Base-by-base conservation (phyloP, 2,797 vertebrate genomes). In the Heterohyrax brucei region DNA sequence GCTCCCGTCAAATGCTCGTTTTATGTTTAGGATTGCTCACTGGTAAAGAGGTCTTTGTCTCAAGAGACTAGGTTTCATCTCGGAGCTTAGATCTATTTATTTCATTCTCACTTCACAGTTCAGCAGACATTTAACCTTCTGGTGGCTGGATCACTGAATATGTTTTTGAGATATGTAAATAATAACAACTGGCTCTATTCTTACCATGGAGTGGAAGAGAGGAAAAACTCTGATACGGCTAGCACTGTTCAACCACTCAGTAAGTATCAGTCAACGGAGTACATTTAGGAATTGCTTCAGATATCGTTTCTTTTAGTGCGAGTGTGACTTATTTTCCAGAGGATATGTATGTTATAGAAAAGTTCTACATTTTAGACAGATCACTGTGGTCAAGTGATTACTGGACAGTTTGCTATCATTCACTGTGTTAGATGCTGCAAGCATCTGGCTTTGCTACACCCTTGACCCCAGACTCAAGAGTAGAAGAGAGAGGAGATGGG, bases 11-110 rank as follows among this genome's bases (percentile, higher is more conserved):
- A 85, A 62, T 48, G n/a, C 68, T 90, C 28, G 56, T 50, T 94
- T 84, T 81, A 88, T 80, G 56, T 93, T 83, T 21, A 82, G 68
- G 61, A 73, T 87, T 95, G 93, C 83, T 97, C 56, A 14, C 22
- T 76, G 26, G 46, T 70, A 59, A 96, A 77, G 24, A 91, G 44
- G 64, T 50, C 39, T 48, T 96, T 89, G 50, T 46, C 66, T 39
- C 7, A 83, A 62, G 48, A 85, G 10, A 80, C 82, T 72, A 70
- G n/a, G 28, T 96, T 56, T 81, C 46, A 21, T 96, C 61, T 81
- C 46, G 21, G 6, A 7, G 16, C 50, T 59, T 77, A 89, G 24
- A 33, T 77, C 94, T 81, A 70, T 93, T 87, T 70, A 76, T 76
- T 26, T 72, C 16, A 48, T 39, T 26, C 19, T 56, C 4, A 53